Percentiles rank a stretch among this genome's conserved stretches.
These are phyloP conservation scores for Mastacembelus armatus DNA, from an alignment of 2,797 vertebrate genomes.

Conservation along the genomic window DNA sequence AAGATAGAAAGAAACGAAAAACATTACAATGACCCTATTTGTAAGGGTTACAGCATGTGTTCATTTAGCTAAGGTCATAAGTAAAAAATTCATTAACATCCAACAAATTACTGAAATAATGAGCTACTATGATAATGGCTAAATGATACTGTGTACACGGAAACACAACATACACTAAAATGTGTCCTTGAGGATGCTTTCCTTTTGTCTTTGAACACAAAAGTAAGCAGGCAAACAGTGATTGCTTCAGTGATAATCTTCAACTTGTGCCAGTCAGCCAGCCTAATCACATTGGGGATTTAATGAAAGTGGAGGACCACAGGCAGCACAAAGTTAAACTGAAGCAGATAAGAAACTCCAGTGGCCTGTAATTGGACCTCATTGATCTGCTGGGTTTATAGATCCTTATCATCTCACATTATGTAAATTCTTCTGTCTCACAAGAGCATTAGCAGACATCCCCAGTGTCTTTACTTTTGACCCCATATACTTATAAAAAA, in stretches of 20 bases:
- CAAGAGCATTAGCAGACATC: conserved; percentile 62
- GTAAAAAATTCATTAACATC: conserved; percentile 53
- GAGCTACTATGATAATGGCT: conserved; percentile 24
- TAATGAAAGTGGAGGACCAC: conserved; percentile 81
- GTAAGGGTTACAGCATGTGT: conserved; percentile 24
- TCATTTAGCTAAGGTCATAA: conserved; percentile 57
- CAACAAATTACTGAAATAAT: conserved; percentile 48
- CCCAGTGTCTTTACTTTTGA: conserved; percentile 58
- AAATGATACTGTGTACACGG: conserved; percentile 9
- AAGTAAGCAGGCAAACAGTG: conserved; percentile 66
- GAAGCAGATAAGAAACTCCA: conserved; percentile 80
- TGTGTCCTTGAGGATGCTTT: conserved; percentile 77
- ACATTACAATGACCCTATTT: conserved; percentile 21
- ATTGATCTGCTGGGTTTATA: conserved; percentile 81
- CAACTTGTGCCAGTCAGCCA: conserved; percentile 72
- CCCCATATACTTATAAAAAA: conserved; percentile 30
- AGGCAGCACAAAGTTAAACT: conserved; percentile 80
- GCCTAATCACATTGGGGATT: conserved; percentile 78
- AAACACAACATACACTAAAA: conserved; percentile 32
- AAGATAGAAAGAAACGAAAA: conserved; percentile 42
- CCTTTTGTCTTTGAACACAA: conserved; percentile 73
- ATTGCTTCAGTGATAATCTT: conserved; percentile 74
- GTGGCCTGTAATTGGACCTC: conserved; percentile 82
- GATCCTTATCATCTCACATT: conserved; percentile 80
- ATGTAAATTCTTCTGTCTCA: conserved; percentile 73